Base-by-base conservation (phyloP, 2,113 vertebrate species). In the Calidris pygmaea region DNA sequence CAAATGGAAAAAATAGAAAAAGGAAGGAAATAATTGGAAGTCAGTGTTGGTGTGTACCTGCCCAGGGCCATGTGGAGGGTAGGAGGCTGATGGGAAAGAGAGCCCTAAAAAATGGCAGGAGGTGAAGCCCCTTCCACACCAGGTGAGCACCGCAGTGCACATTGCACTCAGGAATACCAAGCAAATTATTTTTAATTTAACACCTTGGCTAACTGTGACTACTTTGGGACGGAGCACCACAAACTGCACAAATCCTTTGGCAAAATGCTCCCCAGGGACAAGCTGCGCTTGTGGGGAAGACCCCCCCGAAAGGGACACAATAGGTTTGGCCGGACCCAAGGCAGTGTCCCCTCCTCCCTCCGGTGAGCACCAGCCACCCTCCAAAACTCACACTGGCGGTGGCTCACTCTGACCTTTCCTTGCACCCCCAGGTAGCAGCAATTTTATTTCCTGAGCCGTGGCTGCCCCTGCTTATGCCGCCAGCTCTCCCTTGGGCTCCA, bases 101-200 rank as follows among this genome's bases (percentile, higher is more conserved):
- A 58, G 16, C 5, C 0, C 22, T 30, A 62, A n/a, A 58, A 91
- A 23, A 17, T 5, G 23, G 27, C 1, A 12, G 24, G 18, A 27
- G 14, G 17, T 26, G 62, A 82, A 85, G 58, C 63, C 60, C 43
- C 27, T 65, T 76, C n/a, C 35, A 23, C 48, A 34, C 18, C 4
- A 10, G 32, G 10, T 41, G 47, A 87, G 30, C 53, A 59, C 23
- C 32, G 45, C 20, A 4, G n/a, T 10, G 34, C 41, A 82, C 17
- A 8, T n/a, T 67, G 68, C 58, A n/a, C 34, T 68, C 0, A 1
- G 48, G 7, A 72, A 70, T 39, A 52, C 6, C 0, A 0, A 84
- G 73, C 12, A 70, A 77, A 81, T 55, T 22, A 24, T 5, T 17
- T 60, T 58, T 74, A 50, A 39, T 48, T 72, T 48, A 77, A 47